Evolutionary conservation across 2,888 invertebrate genomes (phyloP).

Genomic region (Lagria hirta): DNA sequence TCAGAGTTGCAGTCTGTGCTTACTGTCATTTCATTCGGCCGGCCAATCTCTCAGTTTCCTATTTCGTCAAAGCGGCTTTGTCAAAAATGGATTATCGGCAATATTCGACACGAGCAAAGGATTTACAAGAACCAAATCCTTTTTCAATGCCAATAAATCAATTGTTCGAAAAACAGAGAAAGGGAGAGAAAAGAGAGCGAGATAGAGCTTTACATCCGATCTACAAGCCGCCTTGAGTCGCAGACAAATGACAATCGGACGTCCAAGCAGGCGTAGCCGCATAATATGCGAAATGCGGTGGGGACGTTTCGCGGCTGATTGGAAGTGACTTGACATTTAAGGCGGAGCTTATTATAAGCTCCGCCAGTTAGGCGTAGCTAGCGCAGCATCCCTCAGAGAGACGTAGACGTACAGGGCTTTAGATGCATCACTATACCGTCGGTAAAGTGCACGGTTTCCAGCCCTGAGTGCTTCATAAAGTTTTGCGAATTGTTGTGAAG

Average conservation of each 20-base stretch:
- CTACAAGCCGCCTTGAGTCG: not conserved
- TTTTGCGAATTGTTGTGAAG: slow-evolving; percentile 11
- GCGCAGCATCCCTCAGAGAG: slow-evolving; percentile 51
- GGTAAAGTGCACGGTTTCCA: slow-evolving; percentile 38
- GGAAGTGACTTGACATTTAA: slow-evolving; percentile 33
- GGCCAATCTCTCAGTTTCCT: too few relatives aligned
- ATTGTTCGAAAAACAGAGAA: too few relatives aligned
- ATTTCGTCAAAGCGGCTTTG: too few relatives aligned
- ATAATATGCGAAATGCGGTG: slow-evolving; percentile 4
- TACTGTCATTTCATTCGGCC: too few relatives aligned
- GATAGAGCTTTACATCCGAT: too few relatives aligned
- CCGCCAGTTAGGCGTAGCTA: slow-evolving; percentile 45
- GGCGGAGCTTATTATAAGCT: slow-evolving; percentile 26
- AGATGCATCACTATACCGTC: slow-evolving; percentile 47
- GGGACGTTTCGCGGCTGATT: slow-evolving; percentile 37
- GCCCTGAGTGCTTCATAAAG: not conserved
- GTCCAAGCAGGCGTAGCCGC: slow-evolving; percentile 12
- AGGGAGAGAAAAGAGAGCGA: too few relatives aligned
- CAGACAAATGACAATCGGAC: slow-evolving; percentile 16
- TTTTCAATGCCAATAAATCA: too few relatives aligned
- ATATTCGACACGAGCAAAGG: slow-evolving; percentile 40
- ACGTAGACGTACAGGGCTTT: slow-evolving; percentile 37
- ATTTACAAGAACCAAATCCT: too few relatives aligned
- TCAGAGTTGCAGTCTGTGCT: too few relatives aligned
- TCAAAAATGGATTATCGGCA: slow-evolving; percentile 40